A percentile compares a stretch with the other conserved stretches of the same genome.
Conservation (phyloP, 2,113 vertebrate genomes). For the Casuarius casuarius region DNA sequence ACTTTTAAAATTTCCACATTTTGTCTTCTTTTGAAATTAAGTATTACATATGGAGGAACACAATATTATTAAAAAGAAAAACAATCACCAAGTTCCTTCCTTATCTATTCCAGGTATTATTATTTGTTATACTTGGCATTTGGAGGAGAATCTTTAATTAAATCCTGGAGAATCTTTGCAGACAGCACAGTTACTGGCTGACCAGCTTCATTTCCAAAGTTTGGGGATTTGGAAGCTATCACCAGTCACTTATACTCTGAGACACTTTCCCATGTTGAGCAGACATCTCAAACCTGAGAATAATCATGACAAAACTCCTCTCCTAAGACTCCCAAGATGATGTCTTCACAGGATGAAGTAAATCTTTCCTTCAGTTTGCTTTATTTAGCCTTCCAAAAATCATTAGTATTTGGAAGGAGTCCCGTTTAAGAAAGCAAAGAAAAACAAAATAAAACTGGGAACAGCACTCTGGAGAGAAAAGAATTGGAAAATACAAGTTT, state of each 20-base stretch:
- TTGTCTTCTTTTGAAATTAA: not conserved
- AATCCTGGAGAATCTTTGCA: not conserved
- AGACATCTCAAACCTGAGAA: not conserved
- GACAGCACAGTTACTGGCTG: not conserved
- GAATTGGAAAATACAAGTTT: not conserved
- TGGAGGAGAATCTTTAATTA: not conserved
- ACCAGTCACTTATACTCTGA: not conserved
- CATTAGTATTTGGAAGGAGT: not conserved
- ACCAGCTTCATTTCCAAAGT: not conserved
- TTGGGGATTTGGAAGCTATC: not conserved
- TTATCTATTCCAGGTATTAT: not conserved
- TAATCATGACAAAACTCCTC: not conserved
- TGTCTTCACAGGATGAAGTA: not conserved
- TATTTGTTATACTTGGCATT: not conserved
- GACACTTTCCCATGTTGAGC: not conserved
- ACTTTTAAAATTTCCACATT: not conserved
- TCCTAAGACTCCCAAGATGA: not conserved
- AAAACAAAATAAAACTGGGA: not conserved
- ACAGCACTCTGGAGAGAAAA: not conserved
- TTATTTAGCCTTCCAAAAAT: not conserved
- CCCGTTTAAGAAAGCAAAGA: not conserved
- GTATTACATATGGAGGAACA: not conserved
- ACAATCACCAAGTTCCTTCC: not conserved
- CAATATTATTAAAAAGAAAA: not conserved
- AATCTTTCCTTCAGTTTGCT: not conserved